Conservation (phyloP, 1,140 invertebrate species). For the Sogatella furcifera region DNA sequence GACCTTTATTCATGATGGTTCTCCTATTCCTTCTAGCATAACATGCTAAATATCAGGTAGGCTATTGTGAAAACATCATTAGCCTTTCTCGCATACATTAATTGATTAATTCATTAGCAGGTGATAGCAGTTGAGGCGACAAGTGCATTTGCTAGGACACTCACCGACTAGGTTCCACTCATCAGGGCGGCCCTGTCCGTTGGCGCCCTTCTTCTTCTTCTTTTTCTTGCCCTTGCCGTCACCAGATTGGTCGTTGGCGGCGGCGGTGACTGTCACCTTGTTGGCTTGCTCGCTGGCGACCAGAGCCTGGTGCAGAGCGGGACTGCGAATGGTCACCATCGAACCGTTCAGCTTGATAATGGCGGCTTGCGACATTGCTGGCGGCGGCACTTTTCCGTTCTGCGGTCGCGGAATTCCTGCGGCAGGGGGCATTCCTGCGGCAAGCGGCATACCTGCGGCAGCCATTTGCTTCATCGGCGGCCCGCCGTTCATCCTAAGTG, state of each 20-base stretch:
- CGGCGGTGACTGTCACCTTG: no score
- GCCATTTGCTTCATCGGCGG: no score
- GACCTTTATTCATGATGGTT: no score
- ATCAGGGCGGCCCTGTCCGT: slow-evolving; percentile 31
- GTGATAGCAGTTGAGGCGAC: no score
- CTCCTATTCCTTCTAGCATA: no score
- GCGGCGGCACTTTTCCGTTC: slow-evolving; percentile 20
- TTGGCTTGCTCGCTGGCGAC: slow-evolving; percentile 35
- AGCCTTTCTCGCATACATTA: no score
- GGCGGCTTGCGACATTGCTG: slow-evolving; percentile 41
- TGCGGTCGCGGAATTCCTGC: slow-evolving; percentile 24
- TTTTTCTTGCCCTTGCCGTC: slow-evolving; percentile 37
- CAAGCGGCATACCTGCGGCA: not conserved
- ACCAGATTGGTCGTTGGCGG: not conserved
- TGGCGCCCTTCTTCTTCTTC: slow-evolving; percentile 34
- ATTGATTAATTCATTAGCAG: no score
- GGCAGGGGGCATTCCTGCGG: not conserved
- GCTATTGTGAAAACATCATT: no score
- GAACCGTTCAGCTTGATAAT: slow-evolving; percentile 60
- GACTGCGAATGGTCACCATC: slow-evolving; percentile 73
- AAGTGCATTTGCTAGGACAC: no score
- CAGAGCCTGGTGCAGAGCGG: slow-evolving; percentile 40
- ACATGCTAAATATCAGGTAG: no score
- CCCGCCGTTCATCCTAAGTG: slow-evolving; percentile 9
- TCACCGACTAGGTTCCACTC: slow-evolving; percentile 45